These are phyloP conservation scores for Ptilorrhoa leucosticta DNA, from an alignment of 2,113 vertebrate species.

Conservation along the genomic window DNA sequence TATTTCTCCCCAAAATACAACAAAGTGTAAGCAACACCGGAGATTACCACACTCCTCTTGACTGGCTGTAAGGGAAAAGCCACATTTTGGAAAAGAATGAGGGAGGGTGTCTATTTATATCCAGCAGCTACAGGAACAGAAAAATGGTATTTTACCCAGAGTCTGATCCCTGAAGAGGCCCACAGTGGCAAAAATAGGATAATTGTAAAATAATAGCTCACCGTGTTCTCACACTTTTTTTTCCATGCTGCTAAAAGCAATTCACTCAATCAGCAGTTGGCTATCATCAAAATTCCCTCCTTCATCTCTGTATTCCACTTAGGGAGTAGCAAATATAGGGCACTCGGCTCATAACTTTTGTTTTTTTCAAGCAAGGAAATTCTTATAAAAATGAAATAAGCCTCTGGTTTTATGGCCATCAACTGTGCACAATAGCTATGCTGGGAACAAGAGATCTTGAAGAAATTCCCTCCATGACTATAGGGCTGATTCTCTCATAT, in stretches of 20 bases:
- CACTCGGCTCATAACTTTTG: conserved; percentile 45
- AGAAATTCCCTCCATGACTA: conserved; percentile 40
- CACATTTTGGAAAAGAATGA: neutral
- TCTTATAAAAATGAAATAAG: conserved; percentile 66
- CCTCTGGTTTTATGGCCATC: conserved; percentile 43
- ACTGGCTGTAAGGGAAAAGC: neutral
- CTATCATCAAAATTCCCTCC: conserved; percentile 39
- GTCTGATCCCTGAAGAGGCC: conserved; percentile 2
- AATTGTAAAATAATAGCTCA: conserved; percentile 51
- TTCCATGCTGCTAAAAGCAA: neutral
- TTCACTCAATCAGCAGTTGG: conserved; percentile 27
- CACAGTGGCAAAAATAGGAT: conserved; percentile 46
- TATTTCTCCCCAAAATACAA: neutral
- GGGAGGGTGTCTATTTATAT: neutral
- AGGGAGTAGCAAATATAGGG: conserved; percentile 65
- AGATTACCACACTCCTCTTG: neutral
- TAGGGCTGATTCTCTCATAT: conserved; percentile 6
- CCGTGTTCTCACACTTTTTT: neutral
- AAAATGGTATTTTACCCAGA: neutral
- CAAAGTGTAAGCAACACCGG: neutral
- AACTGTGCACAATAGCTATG: conserved; percentile 41
- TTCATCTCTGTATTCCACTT: conserved; percentile 49
- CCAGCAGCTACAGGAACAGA: neutral
- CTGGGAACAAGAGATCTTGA: conserved; percentile 42
- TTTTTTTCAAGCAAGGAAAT: conserved; percentile 56